Conservation (phyloP, 2,797 vertebrate genomes). For the Pipistrellus nathusii region DNA sequence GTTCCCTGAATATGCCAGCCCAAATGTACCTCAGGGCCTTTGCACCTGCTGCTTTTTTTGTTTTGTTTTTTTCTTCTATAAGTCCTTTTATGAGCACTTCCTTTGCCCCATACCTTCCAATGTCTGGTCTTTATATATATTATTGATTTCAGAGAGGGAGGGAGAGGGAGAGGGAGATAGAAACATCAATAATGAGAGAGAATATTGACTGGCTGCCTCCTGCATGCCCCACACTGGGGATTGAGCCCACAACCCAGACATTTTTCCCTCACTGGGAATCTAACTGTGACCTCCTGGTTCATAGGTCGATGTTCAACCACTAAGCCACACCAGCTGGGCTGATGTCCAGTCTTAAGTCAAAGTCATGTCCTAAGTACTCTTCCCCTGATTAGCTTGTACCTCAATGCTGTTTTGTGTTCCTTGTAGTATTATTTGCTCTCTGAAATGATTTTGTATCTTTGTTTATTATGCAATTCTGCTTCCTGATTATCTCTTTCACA, state of each 20-base stretch:
- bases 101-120: not conserved
- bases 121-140: not conserved
- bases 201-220: too few species aligned
- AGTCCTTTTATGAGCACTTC: not conserved
- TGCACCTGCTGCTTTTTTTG: not conserved
- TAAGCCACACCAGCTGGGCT: too few species aligned
- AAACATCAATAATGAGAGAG: too few species aligned
- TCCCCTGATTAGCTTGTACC: not conserved
- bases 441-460: not conserved
- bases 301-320: too few species aligned
- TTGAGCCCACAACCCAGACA: too few species aligned
- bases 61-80: not conserved
- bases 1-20: not conserved
- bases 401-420: not conserved
- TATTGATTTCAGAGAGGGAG: too few species aligned
- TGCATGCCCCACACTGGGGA: too few species aligned
- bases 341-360: not conserved
- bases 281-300: too few species aligned
- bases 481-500: not conserved
- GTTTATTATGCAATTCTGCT: not conserved
- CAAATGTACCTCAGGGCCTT: not conserved
- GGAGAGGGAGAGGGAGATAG: too few species aligned
- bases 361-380: slow-evolving; percentile 15
- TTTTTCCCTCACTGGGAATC: too few species aligned
- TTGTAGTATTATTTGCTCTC: not conserved